A percentile compares a stretch with the other conserved stretches of the same genome.
These are phyloP conservation scores for Lepidothrix coronata DNA, from an alignment of 2,113 vertebrate genomes.

Conservation along the genomic window DNA sequence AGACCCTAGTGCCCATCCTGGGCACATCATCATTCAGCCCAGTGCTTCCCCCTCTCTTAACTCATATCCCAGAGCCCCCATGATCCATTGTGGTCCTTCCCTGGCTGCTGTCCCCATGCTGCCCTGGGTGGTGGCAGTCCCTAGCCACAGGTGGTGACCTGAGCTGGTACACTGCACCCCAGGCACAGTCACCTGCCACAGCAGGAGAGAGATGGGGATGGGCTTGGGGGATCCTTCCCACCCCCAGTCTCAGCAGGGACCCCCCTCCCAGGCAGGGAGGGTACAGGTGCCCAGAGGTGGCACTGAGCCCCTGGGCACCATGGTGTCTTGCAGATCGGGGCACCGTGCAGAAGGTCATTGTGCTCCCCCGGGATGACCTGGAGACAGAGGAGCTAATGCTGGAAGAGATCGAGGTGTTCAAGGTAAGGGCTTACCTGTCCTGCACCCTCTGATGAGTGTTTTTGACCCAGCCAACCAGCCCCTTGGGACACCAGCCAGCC, in stretches of 20 bases:
- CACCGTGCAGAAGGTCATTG: constrained; percentile 96
- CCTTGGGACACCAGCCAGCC: background rate
- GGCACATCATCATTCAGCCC: background rate
- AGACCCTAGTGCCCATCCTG: background rate
- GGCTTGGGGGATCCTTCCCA: background rate
- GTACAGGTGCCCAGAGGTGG: background rate
- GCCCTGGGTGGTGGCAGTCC: background rate
- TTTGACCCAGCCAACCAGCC: background rate
- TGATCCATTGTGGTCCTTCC: background rate
- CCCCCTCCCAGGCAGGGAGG: background rate
- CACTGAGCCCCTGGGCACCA: constrained; percentile 27
- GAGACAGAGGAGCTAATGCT: constrained; percentile 95
- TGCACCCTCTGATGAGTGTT: background rate
- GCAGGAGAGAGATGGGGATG: background rate
- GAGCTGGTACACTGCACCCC: background rate
- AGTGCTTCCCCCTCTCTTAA: background rate
- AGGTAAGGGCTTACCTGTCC: constrained; percentile 72
- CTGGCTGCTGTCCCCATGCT: background rate
- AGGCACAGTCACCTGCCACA: background rate
- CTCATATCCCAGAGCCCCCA: fast-evolving
- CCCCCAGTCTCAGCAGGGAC: background rate
- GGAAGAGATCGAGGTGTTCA: constrained; percentile 97
- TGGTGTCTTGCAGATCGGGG: constrained; percentile 85
- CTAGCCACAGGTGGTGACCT: background rate
- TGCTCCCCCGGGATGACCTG: constrained; percentile 93